A percentile compares a stretch with the other conserved stretches of the same genome.
These are phyloP conservation scores for Chlorodrepanis virens DNA, from an alignment of 2,113 vertebrate genomes.

Conservation along the genomic window DNA sequence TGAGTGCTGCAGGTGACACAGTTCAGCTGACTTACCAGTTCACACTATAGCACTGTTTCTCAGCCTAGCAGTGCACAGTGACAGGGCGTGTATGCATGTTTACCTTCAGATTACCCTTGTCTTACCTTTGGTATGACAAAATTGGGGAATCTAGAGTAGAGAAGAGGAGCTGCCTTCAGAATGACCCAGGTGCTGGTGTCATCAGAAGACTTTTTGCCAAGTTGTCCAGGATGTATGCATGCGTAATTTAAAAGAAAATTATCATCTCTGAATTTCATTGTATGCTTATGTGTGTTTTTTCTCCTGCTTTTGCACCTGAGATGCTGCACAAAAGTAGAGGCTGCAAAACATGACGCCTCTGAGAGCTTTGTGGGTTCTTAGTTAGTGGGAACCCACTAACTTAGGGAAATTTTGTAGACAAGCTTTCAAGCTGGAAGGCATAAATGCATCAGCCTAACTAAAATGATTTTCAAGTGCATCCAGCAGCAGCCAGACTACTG, in stretches of 20 bases:
- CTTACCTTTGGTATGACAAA: neutral
- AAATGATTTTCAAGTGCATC: neutral
- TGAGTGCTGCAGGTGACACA: accelerated
- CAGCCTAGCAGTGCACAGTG: neutral
- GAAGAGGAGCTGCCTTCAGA: neutral
- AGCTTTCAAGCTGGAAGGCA: neutral
- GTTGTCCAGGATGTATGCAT: neutral
- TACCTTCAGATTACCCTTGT: neutral
- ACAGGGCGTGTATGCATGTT: neutral
- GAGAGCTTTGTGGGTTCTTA: neutral
- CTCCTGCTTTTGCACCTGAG: neutral
- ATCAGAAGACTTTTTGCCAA: neutral
- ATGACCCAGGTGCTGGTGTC: neutral
- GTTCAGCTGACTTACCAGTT: neutral
- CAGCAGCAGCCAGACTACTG: neutral
- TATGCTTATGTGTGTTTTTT: neutral
- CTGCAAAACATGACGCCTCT: neutral
- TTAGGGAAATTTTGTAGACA: neutral
- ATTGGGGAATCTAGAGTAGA: neutral
- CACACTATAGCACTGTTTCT: neutral
- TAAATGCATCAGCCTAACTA: neutral
- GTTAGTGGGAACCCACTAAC: neutral
- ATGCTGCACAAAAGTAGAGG: neutral
- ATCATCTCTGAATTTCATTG: neutral
- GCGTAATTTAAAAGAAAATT: neutral